These are phyloP conservation scores for Volucella bombylans DNA, from an alignment of 2,888 invertebrate genomes.

Conservation along the genomic window DNA sequence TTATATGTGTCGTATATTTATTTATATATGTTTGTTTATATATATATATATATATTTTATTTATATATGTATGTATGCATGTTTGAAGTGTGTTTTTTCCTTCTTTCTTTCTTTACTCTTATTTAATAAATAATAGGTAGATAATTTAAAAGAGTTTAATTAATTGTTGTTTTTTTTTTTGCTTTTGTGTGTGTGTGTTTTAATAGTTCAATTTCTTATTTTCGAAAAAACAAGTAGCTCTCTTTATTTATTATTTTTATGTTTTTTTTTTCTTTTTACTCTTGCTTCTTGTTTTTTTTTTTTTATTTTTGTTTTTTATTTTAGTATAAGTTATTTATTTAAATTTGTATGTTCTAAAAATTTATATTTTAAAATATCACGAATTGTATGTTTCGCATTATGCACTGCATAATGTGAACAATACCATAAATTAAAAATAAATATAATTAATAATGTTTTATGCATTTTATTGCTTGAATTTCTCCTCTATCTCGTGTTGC, in stretches of 20 bases:
- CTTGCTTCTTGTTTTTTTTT: not conserved
- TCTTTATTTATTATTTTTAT: not conserved
- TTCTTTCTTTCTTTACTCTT: constrained; percentile 17
- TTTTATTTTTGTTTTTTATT: constrained; percentile 13
- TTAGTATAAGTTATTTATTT: constrained; percentile 55
- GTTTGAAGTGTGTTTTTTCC: constrained; percentile 32
- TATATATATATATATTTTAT: not conserved
- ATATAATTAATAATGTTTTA: constrained; percentile 71
- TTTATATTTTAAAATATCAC: constrained; percentile 74
- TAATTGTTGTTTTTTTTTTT: constrained; percentile 15
- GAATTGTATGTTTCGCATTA: constrained; percentile 73
- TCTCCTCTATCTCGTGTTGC: constrained; percentile 16
- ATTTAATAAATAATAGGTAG: constrained; percentile 55
- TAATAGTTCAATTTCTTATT: constrained; percentile 55
- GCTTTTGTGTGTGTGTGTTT: not conserved
- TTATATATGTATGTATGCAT: not conserved
- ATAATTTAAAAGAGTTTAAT: constrained; percentile 29
- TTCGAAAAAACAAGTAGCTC: constrained; percentile 57
- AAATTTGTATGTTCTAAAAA: constrained; percentile 73
- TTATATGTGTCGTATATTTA: not conserved
- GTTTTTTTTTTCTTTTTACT: no score
- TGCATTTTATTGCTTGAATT: constrained; percentile 73
- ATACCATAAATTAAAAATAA: constrained; percentile 71
- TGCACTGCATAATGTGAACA: constrained; percentile 73
- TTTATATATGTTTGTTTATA: not conserved